Percentiles rank a stretch among this genome's conserved stretches.
These are phyloP conservation scores for Pogonophryne albipinna DNA, from an alignment of 2,797 vertebrate species.

Conservation along the genomic window DNA sequence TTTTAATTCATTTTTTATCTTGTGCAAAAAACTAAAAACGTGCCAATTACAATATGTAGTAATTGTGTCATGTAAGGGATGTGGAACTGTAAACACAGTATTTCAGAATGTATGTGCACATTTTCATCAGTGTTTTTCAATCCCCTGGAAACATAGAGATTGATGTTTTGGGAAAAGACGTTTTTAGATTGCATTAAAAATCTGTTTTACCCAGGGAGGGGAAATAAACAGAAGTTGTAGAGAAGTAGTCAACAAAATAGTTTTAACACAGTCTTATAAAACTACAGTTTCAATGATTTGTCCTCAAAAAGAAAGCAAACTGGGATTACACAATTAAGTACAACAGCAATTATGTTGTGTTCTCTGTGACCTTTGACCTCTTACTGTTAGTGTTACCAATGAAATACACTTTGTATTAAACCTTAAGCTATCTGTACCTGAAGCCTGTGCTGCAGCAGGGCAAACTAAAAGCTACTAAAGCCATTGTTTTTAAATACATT, in stretches of 20 bases:
- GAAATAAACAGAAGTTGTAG: not conserved
- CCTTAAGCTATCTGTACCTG: slow-evolving; percentile 20
- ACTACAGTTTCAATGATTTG: not conserved
- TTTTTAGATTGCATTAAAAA: slow-evolving; percentile 8
- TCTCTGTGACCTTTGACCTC: slow-evolving; percentile 17
- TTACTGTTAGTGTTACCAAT: slow-evolving; percentile 3
- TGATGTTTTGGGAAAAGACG: not conserved
- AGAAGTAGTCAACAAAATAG: slow-evolving; percentile 1
- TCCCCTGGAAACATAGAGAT: slow-evolving; percentile 2
- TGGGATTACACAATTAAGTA: slow-evolving; percentile 10
- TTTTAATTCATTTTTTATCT: slow-evolving; percentile 31
- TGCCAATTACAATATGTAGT: slow-evolving; percentile 24
- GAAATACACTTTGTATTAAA: slow-evolving; percentile 18
- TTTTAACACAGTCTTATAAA: not conserved
- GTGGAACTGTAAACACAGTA: slow-evolving; percentile 9
- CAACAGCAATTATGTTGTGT: slow-evolving; percentile 1
- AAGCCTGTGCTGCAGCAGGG: slow-evolving; percentile 14
- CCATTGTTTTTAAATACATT: not conserved
- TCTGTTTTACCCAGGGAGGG: not conserved
- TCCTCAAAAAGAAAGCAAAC: slow-evolving; percentile 9
- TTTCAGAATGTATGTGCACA: not conserved
- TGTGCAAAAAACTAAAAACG: slow-evolving; percentile 24
- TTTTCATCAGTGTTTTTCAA: slow-evolving; percentile 13
- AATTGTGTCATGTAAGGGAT: slow-evolving; percentile 20
- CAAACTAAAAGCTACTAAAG: slow-evolving; percentile 11